Conservation (phyloP, 2,113 vertebrate species). For the Apaloderma vittatum region DNA sequence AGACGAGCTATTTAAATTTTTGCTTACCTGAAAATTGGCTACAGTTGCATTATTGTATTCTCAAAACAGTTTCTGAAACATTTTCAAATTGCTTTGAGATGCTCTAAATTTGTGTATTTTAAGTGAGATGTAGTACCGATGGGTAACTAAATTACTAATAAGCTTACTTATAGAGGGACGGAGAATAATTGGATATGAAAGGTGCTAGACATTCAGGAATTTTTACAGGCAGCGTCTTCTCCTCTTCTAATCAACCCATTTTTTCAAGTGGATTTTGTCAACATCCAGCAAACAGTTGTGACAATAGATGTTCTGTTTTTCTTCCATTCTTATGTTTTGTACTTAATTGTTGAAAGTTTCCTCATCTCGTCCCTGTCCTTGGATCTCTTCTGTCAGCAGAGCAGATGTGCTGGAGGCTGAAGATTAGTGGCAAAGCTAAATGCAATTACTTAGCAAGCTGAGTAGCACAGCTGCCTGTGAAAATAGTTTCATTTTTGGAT, state of each 20-base stretch:
- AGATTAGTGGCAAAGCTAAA: not conserved
- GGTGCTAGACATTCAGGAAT: not conserved
- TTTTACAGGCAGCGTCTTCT: not conserved
- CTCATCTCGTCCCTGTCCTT: not conserved
- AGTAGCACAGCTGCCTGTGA: not conserved
- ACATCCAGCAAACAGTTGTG: not conserved
- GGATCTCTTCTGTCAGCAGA: not conserved
- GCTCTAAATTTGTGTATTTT: not conserved
- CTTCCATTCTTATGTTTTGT: not conserved
- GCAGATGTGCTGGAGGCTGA: not conserved
- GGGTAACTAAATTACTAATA: not conserved
- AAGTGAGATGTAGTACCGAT: not conserved
- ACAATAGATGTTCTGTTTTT: not conserved
- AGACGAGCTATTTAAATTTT: not conserved
- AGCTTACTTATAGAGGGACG: not conserved
- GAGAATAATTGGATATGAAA: not conserved
- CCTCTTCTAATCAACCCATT: not conserved
- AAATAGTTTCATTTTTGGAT: not conserved
- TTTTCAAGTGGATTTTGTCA: not conserved
- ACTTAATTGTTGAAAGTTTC: not conserved
- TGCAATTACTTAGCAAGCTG: not conserved
- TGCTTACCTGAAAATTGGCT: not conserved
- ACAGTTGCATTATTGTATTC: not conserved
- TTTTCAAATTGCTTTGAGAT: not conserved
- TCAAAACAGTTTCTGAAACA: not conserved